Conservation (phyloP, 2,113 vertebrate species). For the Regulus satrapa region DNA sequence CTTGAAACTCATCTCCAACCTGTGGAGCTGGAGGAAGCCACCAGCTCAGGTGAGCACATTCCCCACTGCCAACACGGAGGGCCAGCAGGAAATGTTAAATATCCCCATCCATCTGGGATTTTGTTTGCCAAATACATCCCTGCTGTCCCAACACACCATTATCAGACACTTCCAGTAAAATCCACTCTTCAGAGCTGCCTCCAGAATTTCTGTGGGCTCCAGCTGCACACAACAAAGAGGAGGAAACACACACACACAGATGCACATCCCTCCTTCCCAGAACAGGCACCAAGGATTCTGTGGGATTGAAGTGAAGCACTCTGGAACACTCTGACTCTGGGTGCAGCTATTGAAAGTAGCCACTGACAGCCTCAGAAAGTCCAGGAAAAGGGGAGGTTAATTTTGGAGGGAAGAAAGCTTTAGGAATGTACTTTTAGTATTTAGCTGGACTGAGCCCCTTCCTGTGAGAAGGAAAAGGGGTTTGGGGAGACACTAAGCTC, state of each 20-base stretch:
- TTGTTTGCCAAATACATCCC: background rate
- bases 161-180: background rate
- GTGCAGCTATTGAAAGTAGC: background rate
- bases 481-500: background rate
- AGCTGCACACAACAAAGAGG: background rate
- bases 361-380: background rate
- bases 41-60: background rate
- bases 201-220: background rate
- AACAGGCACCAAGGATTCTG: background rate
- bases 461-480: background rate
- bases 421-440: background rate
- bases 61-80: background rate
- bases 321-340: background rate
- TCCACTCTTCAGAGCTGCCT: background rate
- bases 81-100: background rate
- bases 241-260: background rate
- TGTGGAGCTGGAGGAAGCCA: background rate
- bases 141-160: background rate
- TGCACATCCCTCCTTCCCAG: background rate
- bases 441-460: background rate
- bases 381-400: background rate
- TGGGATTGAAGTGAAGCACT: background rate
- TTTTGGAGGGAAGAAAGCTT: background rate
- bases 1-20: background rate
- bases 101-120: background rate